Percentiles rank a stretch among this genome's conserved stretches.
These are phyloP conservation scores for Acrobasis consociella DNA, from an alignment of 2,888 invertebrate genomes.

Conservation along the genomic window DNA sequence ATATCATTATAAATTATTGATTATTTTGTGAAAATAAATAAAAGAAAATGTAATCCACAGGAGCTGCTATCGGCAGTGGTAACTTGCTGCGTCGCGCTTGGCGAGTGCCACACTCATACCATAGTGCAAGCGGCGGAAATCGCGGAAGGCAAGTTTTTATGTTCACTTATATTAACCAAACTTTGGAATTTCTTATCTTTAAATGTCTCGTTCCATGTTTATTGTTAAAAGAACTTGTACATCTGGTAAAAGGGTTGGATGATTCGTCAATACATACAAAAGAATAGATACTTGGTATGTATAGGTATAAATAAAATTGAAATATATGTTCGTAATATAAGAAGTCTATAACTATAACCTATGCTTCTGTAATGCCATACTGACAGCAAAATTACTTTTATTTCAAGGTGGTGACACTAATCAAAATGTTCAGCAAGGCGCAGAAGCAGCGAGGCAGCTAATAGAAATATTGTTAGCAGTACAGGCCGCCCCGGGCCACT, in stretches of 20 bases:
- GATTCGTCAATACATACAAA: no score
- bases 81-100: conserved; percentile 86
- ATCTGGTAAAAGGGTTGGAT: no score
- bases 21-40: no score
- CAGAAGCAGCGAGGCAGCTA: conserved; percentile 68
- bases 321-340: no score
- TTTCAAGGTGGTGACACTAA: conserved; percentile 23
- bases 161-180: no score
- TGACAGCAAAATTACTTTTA: neutral
- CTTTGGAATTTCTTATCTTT: no score
- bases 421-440: conserved; percentile 39
- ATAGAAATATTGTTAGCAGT: conserved; percentile 90
- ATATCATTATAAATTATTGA: neutral
- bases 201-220: no score
- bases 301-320: no score
- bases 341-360: no score
- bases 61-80: conserved; percentile 87
- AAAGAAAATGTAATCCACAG: conserved; percentile 53
- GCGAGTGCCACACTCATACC: conserved; percentile 86
- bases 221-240: no score
- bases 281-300: no score
- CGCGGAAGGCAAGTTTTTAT: conserved; percentile 24
- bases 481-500: conserved; percentile 90
- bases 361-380: no score
- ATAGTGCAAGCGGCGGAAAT: conserved; percentile 60